Evolutionary conservation across 2,113 vertebrate species (phyloP).

Genomic region (Noturus placidus): DNA sequence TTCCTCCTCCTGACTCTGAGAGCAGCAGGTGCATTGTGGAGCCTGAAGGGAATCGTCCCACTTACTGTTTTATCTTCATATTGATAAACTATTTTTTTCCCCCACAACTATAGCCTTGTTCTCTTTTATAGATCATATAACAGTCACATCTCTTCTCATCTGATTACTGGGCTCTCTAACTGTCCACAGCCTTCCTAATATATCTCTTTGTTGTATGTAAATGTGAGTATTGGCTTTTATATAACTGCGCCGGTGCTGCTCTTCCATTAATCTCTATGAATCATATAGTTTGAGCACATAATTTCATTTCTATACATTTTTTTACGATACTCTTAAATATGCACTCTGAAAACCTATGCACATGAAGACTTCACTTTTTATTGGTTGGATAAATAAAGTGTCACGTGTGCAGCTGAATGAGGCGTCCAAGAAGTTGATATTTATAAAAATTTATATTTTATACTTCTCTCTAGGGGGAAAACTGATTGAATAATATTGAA

Average conservation of each 20-base stretch:
- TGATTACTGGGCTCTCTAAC: not conserved
- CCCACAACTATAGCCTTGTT: not conserved
- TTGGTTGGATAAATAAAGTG: not conserved
- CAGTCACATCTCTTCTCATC: not conserved
- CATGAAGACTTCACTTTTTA: not conserved
- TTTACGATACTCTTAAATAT: not conserved
- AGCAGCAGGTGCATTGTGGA: conserved; percentile 10
- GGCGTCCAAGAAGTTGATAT: not conserved
- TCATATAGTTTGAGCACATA: not conserved
- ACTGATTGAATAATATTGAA: too few species aligned
- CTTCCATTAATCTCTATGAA: not conserved
- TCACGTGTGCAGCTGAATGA: not conserved
- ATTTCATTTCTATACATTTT: not conserved
- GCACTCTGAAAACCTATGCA: not conserved
- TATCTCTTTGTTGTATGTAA: not conserved
- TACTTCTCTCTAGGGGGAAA: too few species aligned
- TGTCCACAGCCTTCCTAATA: not conserved
- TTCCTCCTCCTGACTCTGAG: conserved; percentile 7
- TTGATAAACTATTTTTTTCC: not conserved
- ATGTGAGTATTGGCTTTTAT: not conserved
- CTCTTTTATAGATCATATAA: not conserved
- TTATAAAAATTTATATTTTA: not conserved
- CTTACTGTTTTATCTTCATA: not conserved
- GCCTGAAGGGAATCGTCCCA: conserved; percentile 12
- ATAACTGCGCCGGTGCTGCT: not conserved